Evolutionary conservation across 2,113 vertebrate genomes (phyloP).

Genomic region (Chlorodrepanis virens): DNA sequence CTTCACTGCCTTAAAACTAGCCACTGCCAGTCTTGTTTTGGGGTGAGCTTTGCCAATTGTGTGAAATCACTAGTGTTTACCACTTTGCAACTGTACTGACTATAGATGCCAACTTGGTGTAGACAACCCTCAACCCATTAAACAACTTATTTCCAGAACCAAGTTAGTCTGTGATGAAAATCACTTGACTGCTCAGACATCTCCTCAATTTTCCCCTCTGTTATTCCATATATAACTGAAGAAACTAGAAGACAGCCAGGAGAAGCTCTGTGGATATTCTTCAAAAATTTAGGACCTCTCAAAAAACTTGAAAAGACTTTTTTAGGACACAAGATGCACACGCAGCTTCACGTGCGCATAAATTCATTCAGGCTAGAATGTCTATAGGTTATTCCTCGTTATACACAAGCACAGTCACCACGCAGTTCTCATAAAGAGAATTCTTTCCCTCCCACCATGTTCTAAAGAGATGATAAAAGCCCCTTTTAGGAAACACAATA

Average conservation of each 20-base stretch:
- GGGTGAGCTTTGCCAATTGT: background rate
- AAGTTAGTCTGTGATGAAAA: background rate
- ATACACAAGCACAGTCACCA: background rate
- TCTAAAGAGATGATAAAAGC: background rate
- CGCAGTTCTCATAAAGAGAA: background rate
- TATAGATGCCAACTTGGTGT: background rate
- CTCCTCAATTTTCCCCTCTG: background rate
- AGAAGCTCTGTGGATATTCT: background rate
- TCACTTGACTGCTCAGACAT: background rate
- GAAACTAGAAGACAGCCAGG: background rate
- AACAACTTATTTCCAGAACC: background rate
- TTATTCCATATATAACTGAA: background rate
- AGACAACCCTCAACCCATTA: rapidly evolving
- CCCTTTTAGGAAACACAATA: background rate
- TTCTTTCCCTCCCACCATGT: background rate
- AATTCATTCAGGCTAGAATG: background rate
- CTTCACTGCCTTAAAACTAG: background rate
- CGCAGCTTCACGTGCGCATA: rapidly evolving
- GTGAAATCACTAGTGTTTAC: background rate
- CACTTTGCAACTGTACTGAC: background rate
- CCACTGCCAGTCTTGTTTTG: background rate
- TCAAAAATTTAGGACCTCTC: background rate
- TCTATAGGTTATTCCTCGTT: background rate
- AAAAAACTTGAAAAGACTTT: background rate
- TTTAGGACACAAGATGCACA: background rate